Conservation (phyloP, 2,888 invertebrate species). For the Drosophila borborema region DNA sequence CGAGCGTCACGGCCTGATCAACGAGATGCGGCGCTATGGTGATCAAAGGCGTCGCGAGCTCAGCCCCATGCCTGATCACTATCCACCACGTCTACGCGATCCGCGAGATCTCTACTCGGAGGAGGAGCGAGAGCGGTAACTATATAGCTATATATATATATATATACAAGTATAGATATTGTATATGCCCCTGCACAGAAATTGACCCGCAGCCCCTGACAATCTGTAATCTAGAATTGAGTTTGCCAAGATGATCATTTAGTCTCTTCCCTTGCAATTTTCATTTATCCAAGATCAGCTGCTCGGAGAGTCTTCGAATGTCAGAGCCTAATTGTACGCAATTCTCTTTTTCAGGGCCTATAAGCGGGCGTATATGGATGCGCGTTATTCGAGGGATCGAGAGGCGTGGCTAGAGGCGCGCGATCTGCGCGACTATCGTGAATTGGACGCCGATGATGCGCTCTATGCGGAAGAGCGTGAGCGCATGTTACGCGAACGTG, state of each 20-base stretch:
- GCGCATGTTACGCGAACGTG: conserved; percentile 66
- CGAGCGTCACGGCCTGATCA: conserved; percentile 77
- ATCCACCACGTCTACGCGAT: conserved; percentile 75
- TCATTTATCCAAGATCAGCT: not conserved
- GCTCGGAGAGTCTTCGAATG: not conserved
- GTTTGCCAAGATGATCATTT: not conserved
- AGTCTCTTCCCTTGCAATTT: not conserved
- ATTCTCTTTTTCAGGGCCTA: conserved; percentile 66
- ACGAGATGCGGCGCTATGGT: conserved; percentile 83
- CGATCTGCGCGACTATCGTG: conserved; percentile 73
- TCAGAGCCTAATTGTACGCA: not conserved
- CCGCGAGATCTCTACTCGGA: conserved; percentile 83
- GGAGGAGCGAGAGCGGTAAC: conserved; percentile 81
- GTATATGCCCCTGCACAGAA: not conserved
- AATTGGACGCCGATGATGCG: conserved; percentile 68
- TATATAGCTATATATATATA: not conserved
- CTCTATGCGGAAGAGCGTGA: conserved; percentile 79
- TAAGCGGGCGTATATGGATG: conserved; percentile 82
- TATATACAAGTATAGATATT: not conserved
- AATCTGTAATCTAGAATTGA: not conserved
- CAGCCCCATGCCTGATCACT: conserved; percentile 81
- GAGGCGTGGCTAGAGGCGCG: conserved; percentile 77
- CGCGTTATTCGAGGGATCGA: conserved; percentile 76
- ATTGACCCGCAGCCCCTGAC: not conserved
- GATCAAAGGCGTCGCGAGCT: conserved; percentile 81